These are phyloP conservation scores for Meliscaeva auricollis DNA, from an alignment of 2,888 invertebrate genomes.

Conservation along the genomic window DNA sequence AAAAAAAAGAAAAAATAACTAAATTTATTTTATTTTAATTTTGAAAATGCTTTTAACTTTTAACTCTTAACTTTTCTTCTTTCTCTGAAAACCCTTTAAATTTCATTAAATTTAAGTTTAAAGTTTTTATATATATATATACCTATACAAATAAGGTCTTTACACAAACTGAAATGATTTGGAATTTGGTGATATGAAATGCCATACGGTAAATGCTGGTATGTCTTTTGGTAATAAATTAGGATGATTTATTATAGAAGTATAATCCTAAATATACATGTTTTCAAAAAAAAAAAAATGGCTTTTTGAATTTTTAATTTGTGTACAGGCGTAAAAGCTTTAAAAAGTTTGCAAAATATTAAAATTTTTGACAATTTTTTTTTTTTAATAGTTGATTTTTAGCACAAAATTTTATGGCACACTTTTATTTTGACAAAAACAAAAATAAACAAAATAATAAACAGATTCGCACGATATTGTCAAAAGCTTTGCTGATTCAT, in stretches of 20 bases:
- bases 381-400: neutral
- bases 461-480: constrained; percentile 8
- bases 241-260: neutral
- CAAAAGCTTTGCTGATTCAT: constrained; percentile 1
- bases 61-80: too few relatives aligned
- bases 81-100: neutral
- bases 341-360: neutral
- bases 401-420: constrained; percentile 1
- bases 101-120: neutral
- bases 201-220: neutral
- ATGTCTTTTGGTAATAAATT: neutral
- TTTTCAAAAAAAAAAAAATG: neutral
- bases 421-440: neutral
- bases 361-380: neutral
- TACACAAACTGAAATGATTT: neutral
- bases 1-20: too few relatives aligned
- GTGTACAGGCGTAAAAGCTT: neutral
- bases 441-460: neutral
- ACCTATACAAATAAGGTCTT: neutral
- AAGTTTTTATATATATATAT: neutral
- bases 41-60: too few relatives aligned
- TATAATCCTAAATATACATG: neutral
- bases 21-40: too few relatives aligned
- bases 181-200: neutral
- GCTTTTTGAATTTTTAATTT: neutral